Percentiles rank a stretch among this genome's conserved stretches.
phyloP scores from a whole-genome alignment of 2,113 vertebrate genomes.

The Eupsittula cactorum region DNA sequence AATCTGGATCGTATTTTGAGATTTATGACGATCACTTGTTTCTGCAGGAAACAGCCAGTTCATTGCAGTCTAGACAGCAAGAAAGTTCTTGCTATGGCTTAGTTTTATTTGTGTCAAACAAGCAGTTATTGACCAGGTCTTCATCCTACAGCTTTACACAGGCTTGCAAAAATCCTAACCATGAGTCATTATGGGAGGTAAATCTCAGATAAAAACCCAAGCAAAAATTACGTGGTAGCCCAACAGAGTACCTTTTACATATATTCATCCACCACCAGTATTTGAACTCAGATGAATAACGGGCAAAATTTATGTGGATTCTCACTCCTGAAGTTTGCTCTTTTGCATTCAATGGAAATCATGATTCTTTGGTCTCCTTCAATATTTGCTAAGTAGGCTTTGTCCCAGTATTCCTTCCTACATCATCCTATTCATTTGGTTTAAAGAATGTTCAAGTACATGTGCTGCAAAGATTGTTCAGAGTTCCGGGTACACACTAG shows the following conservation, averaged over 20 bases:
- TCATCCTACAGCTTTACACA: background rate
- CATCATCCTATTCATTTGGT: background rate
- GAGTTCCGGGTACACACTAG: background rate
- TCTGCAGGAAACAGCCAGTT: background rate
- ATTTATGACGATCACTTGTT: background rate
- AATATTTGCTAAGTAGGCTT: slow-evolving; percentile 2
- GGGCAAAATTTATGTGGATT: background rate
- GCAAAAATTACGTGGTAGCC: background rate
- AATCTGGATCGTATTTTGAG: background rate
- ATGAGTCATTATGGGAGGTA: background rate
- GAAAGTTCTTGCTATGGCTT: background rate
- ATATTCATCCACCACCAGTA: background rate
- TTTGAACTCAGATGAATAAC: background rate
- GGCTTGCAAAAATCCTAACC: background rate
- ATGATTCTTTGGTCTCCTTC: background rate
- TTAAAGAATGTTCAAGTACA: background rate
- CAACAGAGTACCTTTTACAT: background rate
- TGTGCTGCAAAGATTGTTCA: background rate
- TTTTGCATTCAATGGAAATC: background rate
- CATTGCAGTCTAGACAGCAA: background rate
- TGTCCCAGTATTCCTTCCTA: background rate
- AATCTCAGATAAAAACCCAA: background rate
- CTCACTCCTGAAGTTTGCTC: background rate
- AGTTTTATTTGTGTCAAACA: background rate
- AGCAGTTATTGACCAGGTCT: background rate